Conservation (phyloP, 2,113 vertebrate genomes). For the Melanerpes formicivorus region DNA sequence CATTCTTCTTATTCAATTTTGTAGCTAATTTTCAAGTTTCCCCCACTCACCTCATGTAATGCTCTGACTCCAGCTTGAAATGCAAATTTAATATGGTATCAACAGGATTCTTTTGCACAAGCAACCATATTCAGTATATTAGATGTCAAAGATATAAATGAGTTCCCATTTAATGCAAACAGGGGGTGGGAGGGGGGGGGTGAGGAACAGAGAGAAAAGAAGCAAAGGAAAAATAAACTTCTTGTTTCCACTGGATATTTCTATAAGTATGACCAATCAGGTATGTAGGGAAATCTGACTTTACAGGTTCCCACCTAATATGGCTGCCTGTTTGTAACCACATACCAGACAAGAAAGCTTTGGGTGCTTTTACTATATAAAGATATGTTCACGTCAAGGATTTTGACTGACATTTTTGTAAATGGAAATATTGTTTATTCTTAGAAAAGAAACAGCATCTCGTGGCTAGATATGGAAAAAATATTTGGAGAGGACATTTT, state of each 20-base stretch:
- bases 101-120: background rate
- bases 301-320: constrained; percentile 23
- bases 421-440: constrained; percentile 71
- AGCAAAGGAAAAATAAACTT: background rate
- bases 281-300: constrained; percentile 23
- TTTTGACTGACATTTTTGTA: constrained; percentile 69
- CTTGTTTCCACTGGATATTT: background rate
- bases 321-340: background rate
- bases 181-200: background rate
- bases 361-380: constrained; percentile 77
- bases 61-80: constrained; percentile 14
- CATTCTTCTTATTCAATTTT: constrained; percentile 44
- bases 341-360: constrained; percentile 16
- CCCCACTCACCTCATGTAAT: background rate
- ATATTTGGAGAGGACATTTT: constrained; percentile 65
- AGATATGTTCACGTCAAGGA: constrained; percentile 62
- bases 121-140: background rate
- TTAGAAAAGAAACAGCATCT: constrained; percentile 69
- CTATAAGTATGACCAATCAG: background rate
- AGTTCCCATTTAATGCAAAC: constrained; percentile 8
- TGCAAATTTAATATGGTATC: background rate
- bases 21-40: constrained; percentile 64
- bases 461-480: constrained; percentile 75
- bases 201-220: background rate
- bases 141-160: background rate